Evolutionary conservation across 2,113 vertebrate species (phyloP), one percentile per base, ranked within the genome.

Genomic region (Gymnobelideus leadbeateri): DNA sequence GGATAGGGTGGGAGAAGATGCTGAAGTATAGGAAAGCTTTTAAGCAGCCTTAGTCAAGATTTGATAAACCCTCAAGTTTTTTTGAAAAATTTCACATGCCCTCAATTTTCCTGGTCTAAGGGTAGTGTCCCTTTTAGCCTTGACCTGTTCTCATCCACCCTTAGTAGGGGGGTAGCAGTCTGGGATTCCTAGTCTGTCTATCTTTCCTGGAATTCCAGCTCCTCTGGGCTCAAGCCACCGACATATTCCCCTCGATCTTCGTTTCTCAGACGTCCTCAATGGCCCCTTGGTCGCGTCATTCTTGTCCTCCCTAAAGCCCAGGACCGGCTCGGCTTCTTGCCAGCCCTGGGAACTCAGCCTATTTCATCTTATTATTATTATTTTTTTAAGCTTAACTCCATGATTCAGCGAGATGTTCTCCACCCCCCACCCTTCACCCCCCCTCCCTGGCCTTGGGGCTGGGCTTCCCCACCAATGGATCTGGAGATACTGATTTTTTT

Each of bases 321-420:
- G 96, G 97, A 97, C 95, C 49, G 0, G 53, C 95, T 24, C 91
- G 97, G 97, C 98, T 91, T 61, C 43, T 12, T 61, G 96, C 98
- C 97, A 98, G 96, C 90, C 57, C 97, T 10, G 97, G 97, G 96
- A 97, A 97, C 97, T 90, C 91, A 0, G 97, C 97, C 97, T 93
- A 95, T 90, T 92, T 89, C 91, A 96, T 8, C 94, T 90, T 90
- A 93, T 95, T 89, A 21, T 24, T 95, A 96, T 98, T 97, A 16
- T 52, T 98, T 98, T 98, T 98, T 98, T 97, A 94, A 98, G 95
- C 98, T 98, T 97, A 96, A 94, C 97, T 98, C 97, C 94, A n/a
- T 96, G 97, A 97, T 97, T 98, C 98, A 97, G 47, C 94, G 98
- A 98, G 98, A 98, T 96, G 89, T 96, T 96, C 55, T 94, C 89